phyloP scores from a whole-genome alignment of 2,888 invertebrate species.

The Stenolophus ochropezus region DNA sequence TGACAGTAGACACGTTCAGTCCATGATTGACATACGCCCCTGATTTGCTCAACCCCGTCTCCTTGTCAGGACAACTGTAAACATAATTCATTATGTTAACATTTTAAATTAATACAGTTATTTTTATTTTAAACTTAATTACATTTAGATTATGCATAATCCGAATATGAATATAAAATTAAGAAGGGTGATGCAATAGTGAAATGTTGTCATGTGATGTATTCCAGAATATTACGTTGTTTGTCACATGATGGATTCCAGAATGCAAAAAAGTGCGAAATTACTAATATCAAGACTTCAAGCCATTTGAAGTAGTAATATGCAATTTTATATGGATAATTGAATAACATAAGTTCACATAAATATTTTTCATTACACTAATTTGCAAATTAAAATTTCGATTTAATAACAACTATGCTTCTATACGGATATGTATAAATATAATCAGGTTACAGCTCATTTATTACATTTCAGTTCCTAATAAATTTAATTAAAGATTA shows the following conservation, averaged over 20 bases:
- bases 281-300: neutral
- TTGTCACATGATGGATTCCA: neutral
- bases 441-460: no score
- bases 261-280: neutral
- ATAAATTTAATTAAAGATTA: no score
- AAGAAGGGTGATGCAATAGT: neutral
- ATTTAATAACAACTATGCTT: neutral
- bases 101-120: neutral
- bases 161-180: neutral
- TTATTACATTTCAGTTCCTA: no score
- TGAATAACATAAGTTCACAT: neutral
- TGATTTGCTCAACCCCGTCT: slow-evolving; percentile 38
- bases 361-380: neutral
- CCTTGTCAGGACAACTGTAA: slow-evolving; percentile 40
- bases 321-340: neutral
- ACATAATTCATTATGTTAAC: neutral
- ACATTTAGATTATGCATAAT: neutral
- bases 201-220: neutral
- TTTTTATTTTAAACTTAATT: neutral
- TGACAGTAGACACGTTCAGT: slow-evolving; percentile 69
- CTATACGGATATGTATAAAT: neutral
- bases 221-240: neutral
- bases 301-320: neutral
- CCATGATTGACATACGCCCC: slow-evolving; percentile 72
- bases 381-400: neutral